Percentiles rank a stretch among this genome's conserved stretches.
Evolutionary conservation across 1,140 invertebrate genomes (phyloP).

Genomic region (Neodiprion fabricii): DNA sequence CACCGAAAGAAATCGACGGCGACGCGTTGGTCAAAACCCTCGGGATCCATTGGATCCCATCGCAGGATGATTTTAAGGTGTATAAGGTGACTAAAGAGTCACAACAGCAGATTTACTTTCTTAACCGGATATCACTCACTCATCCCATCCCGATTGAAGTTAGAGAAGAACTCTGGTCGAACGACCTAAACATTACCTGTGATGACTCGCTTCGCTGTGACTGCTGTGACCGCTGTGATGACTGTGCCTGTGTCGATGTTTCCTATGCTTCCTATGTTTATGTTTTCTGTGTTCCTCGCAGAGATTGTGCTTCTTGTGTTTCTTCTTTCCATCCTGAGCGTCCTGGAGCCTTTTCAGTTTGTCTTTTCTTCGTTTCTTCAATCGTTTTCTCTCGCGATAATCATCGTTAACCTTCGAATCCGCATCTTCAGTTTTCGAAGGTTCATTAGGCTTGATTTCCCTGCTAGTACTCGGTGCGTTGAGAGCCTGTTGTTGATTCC

Average conservation of each 20-base stretch:
- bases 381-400: slow-evolving; percentile 70
- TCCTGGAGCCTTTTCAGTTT: slow-evolving; percentile 66
- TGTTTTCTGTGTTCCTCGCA: slow-evolving; percentile 76
- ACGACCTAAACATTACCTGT: slow-evolving; percentile 34
- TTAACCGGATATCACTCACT: too few relatives aligned
- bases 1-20: too few relatives aligned
- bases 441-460: slow-evolving; percentile 42
- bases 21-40: too few relatives aligned
- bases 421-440: slow-evolving; percentile 35
- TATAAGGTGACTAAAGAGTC: too few relatives aligned
- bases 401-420: slow-evolving; percentile 45
- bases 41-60: too few relatives aligned
- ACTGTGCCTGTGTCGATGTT: slow-evolving; percentile 66
- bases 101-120: too few relatives aligned
- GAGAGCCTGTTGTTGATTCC: slow-evolving; percentile 29
- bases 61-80: too few relatives aligned
- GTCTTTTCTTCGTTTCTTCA: slow-evolving; percentile 75
- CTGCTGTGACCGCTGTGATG: slow-evolving; percentile 64
- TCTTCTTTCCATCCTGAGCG: slow-evolving; percentile 64
- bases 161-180: neutral
- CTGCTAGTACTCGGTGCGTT: slow-evolving; percentile 29
- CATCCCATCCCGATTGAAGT: too few relatives aligned
- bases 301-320: slow-evolving; percentile 75
- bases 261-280: slow-evolving; percentile 79
- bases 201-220: slow-evolving; percentile 42